Evolutionary conservation across 37 sponge, comb jelly and placozoan species (phyloP).

Genomic region (Beroe forskalii): DNA sequence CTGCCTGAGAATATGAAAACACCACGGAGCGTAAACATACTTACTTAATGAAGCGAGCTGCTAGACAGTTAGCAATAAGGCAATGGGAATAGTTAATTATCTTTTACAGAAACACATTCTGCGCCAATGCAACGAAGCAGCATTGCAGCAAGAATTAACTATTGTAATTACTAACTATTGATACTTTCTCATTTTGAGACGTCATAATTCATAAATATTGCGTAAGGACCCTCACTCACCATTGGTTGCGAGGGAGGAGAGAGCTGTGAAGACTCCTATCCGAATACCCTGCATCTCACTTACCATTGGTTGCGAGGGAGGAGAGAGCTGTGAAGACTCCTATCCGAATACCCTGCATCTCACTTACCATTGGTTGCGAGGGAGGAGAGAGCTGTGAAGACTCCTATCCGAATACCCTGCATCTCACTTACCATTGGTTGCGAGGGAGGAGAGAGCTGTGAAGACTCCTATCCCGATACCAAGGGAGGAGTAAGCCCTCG

Average conservation of each 20-base stretch:
- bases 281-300: slow-evolving; percentile 77
- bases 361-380: slow-evolving; percentile 82
- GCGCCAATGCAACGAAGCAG: no score
- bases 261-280: slow-evolving; percentile 84
- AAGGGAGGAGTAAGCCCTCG: slow-evolving; percentile 67
- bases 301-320: slow-evolving; percentile 85
- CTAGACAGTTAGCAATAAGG: no score
- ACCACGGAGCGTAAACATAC: no score
- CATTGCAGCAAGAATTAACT: no score
- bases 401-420: slow-evolving; percentile 87
- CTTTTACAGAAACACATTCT: no score
- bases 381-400: slow-evolving; percentile 82
- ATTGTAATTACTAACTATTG: no score
- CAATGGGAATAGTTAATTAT: no score
- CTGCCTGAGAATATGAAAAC: no score
- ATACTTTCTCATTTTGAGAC: no score
- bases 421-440: slow-evolving; percentile 81
- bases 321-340: slow-evolving; percentile 86
- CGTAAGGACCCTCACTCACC: no score
- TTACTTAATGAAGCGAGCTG: no score
- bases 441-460: slow-evolving; percentile 81
- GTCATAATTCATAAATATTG: no score
- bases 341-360: slow-evolving; percentile 85
- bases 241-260: slow-evolving; percentile 84
- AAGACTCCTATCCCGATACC: slow-evolving; percentile 87